Evolutionary conservation across 2,797 vertebrate species (phyloP), one percentile per base, ranked within the genome.

Genomic region (Lacerta agilis): DNA sequence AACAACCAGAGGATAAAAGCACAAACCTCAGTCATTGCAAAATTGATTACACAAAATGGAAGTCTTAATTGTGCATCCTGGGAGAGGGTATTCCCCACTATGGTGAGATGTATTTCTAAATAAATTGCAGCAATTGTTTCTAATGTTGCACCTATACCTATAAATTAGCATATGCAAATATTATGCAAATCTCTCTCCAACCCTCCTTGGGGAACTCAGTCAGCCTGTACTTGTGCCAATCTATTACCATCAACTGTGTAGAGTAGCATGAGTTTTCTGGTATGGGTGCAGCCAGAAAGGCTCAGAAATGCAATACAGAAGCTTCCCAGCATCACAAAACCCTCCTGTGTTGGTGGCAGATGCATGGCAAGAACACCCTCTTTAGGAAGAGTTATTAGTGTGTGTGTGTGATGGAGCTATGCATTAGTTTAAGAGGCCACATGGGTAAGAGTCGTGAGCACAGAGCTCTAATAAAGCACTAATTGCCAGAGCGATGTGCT

Each of bases 311-410:
- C 38, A 25, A 43, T 55, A 67, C 45, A 80, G 49, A 38, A 75
- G 27, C 33, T 81, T 81, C 38, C 78, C 78, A 67, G 58, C 25
- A 20, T 76, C 78, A 80, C 58, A 75, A 82, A 81, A 82, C 11
- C 11, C 55, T 33, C 61, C n/a, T 2, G 29, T 43, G 61, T 85
- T 33, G 58, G 27, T 72, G 49, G 79, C 86, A 85, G 86, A 85
- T 41, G 83, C 73, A 72, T 88, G 79, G 86, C 66, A 78, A 72
- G 79, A 85, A 86, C 38, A 61, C 41, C 64, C 85, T 89, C 38
- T 85, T 86, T 81, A 86, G 72, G 73, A 90, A 90, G 86, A 90
- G 49, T 86, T 90, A 87, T 87, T 85, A 90, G 82, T 8, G n/a
- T 75, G 71, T 8, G 69, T 7, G 1, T 67, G 15, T 79, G 33